Evolutionary conservation across 2,797 vertebrate species (phyloP).

Genomic region (Nyctibius grandis): DNA sequence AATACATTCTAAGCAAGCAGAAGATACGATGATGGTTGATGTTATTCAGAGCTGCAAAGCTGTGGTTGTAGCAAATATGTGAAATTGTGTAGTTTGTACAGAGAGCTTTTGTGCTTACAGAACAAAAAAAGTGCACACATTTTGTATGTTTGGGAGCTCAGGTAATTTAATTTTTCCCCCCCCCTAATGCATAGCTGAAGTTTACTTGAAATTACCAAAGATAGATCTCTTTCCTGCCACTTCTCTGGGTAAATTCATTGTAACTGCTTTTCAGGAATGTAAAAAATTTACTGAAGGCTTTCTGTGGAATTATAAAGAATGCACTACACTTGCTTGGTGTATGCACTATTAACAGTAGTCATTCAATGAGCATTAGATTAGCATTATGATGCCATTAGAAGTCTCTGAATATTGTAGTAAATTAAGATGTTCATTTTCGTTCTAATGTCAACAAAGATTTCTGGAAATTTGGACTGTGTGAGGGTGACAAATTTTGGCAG

Average conservation of each 20-base stretch:
- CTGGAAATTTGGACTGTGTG: background rate
- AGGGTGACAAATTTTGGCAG: background rate
- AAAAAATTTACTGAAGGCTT: background rate
- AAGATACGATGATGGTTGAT: background rate
- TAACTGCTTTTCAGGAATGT: background rate
- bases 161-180: background rate
- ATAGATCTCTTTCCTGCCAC: background rate
- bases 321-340: background rate
- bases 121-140: background rate
- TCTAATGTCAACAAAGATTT: background rate
- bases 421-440: background rate
- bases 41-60: background rate
- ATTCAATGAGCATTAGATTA: background rate
- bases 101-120: background rate
- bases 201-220: background rate
- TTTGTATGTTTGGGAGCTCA: background rate
- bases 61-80: background rate
- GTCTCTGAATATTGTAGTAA: background rate
- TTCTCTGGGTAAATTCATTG: background rate
- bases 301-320: background rate
- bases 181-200: background rate
- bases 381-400: background rate
- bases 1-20: background rate
- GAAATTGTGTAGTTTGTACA: background rate
- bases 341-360: background rate